Evolutionary conservation across 2,888 invertebrate genomes (phyloP).

Genomic region (Melieria picta): DNA sequence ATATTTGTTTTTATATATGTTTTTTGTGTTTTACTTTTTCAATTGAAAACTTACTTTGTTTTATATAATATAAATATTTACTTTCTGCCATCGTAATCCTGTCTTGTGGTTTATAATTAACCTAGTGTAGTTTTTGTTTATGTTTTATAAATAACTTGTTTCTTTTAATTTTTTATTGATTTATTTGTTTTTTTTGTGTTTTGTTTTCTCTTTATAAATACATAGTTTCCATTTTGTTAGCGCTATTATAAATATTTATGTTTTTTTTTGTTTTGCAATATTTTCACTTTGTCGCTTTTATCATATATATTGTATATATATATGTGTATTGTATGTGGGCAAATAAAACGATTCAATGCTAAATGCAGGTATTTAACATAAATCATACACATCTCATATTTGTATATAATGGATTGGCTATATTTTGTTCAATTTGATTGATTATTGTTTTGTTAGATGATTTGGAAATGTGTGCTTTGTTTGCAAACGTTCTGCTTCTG

Average conservation of each 20-base stretch:
- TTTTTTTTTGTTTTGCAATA: slow-evolving; percentile 23
- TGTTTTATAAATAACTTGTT: slow-evolving; percentile 17
- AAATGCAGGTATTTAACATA: slow-evolving; percentile 13
- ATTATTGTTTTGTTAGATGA: background rate
- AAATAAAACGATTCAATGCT: slow-evolving; percentile 14
- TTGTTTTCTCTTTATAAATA: slow-evolving; percentile 21
- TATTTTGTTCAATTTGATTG: background rate
- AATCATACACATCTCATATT: background rate
- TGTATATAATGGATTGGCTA: background rate
- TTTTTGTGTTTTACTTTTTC: slow-evolving; percentile 8
- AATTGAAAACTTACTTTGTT: background rate
- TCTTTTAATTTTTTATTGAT: slow-evolving; percentile 2
- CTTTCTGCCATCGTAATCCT: slow-evolving; percentile 1
- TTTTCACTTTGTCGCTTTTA: background rate
- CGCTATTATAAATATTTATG: slow-evolving; percentile 14
- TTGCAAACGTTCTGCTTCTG: too few relatives aligned
- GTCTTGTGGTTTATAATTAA: background rate
- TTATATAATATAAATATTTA: background rate
- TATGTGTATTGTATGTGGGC: too few relatives aligned
- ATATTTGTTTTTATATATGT: background rate
- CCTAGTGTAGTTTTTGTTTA: background rate
- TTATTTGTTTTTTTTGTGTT: slow-evolving; percentile 30
- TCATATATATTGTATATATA: background rate
- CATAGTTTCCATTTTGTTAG: slow-evolving; percentile 1
- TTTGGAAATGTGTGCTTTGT: slow-evolving; percentile 2